Conservation (phyloP, 2,888 invertebrate genomes). For the Horisme vitalbata region DNA sequence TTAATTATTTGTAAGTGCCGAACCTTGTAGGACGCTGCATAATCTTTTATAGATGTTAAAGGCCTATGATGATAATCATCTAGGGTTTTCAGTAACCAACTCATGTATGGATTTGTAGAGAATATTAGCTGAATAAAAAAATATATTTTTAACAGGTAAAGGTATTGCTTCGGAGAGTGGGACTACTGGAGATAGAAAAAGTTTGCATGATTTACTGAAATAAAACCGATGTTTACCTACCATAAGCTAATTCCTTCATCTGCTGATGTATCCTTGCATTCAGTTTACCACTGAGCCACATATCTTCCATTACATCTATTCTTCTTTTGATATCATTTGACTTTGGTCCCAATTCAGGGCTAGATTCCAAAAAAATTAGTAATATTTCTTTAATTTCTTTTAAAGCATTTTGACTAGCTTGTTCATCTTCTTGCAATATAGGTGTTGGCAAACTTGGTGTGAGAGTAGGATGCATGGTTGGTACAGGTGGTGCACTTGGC, state of each 20-base stretch:
- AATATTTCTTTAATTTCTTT: conserved; percentile 62
- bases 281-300: conserved; percentile 83
- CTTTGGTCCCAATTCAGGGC: conserved; percentile 67
- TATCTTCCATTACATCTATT: conserved; percentile 78
- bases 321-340: conserved; percentile 79
- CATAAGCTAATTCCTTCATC: conserved; percentile 79
- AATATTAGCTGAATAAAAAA: too few species aligned
- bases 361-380: conserved; percentile 55
- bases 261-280: conserved; percentile 69
- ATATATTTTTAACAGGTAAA: too few species aligned
- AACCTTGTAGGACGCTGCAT: too few species aligned
- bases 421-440: conserved; percentile 30
- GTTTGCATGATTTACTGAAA: neutral
- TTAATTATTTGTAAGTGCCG: too few species aligned
- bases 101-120: too few species aligned
- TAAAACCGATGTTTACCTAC: conserved; percentile 73
- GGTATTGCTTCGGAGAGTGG: too few species aligned
- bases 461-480: conserved; percentile 37
- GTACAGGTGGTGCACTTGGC: conserved; percentile 35
- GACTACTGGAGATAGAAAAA: too few species aligned
- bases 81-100: too few species aligned
- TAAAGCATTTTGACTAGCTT: conserved; percentile 57
- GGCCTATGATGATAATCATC: too few species aligned
- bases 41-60: too few species aligned
- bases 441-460: conserved; percentile 32